Percentiles rank a stretch among this genome's conserved stretches.
Evolutionary conservation across 2,113 vertebrate species (phyloP).

Genomic region (Phylloscopus whistleri): DNA sequence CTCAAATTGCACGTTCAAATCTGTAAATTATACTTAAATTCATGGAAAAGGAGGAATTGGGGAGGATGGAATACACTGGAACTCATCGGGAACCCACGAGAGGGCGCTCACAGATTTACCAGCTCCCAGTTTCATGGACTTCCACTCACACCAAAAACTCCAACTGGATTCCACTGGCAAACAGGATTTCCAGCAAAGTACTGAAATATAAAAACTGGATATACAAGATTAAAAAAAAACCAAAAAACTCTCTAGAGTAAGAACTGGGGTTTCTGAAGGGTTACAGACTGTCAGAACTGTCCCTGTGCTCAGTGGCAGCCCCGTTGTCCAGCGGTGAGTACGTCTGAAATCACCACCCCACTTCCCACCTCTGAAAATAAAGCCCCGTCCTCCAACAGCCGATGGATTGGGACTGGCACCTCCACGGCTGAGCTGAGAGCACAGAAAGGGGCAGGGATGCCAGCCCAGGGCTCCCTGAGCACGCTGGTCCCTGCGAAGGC

Average conservation of each 20-base stretch:
- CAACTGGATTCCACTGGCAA: accelerated
- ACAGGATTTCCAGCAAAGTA: not conserved
- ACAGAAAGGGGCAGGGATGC: not conserved
- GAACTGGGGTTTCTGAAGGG: not conserved
- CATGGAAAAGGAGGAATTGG: not conserved
- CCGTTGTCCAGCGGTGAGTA: accelerated
- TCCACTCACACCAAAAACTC: not conserved
- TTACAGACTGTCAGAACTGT: not conserved
- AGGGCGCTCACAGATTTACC: constrained; percentile 24
- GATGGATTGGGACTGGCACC: not conserved
- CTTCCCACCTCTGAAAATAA: not conserved
- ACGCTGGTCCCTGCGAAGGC: accelerated
- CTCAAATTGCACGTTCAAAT: not conserved
- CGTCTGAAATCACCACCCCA: not conserved
- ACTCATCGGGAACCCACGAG: not conserved
- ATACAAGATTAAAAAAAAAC: not conserved
- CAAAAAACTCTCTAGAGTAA: not conserved
- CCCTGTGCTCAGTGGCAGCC: not conserved
- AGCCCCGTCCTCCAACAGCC: not conserved
- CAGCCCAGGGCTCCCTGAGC: not conserved
- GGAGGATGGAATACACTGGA: not conserved
- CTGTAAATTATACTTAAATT: not conserved
- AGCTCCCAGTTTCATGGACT: not conserved
- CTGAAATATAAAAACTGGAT: accelerated
- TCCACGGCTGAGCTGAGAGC: not conserved